Conservation (phyloP, 2,113 vertebrate species). For the Murina feae region DNA sequence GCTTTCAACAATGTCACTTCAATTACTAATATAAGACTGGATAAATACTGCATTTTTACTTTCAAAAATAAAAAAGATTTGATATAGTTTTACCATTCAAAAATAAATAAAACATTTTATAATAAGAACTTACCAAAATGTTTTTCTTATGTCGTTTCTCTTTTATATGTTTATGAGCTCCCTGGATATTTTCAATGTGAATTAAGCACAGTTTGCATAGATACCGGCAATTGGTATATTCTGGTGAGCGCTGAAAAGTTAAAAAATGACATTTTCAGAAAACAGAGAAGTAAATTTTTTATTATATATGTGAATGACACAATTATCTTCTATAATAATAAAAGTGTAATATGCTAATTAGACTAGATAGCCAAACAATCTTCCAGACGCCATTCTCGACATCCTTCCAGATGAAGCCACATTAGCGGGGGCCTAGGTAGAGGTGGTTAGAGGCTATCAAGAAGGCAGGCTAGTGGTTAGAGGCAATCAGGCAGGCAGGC, state of each 20-base stretch:
- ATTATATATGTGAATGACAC: neutral
- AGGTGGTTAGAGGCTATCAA: too few species aligned
- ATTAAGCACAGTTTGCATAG: slow-evolving; percentile 98
- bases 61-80: slow-evolving; percentile 12
- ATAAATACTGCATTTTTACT: neutral
- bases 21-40: neutral
- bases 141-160: slow-evolving; percentile 99
- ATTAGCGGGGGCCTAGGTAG: too few species aligned
- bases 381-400: too few species aligned
- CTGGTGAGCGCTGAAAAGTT: slow-evolving; percentile 89
- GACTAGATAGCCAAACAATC: too few species aligned
- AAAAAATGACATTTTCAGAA: slow-evolving; percentile 44
- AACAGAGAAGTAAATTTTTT: neutral
- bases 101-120: neutral
- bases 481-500: too few species aligned
- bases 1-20: neutral
- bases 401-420: too few species aligned
- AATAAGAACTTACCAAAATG: slow-evolving; percentile 88
- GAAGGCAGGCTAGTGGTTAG: too few species aligned
- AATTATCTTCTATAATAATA: too few species aligned
- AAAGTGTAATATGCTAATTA: too few species aligned
- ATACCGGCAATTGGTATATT: slow-evolving; percentile 97
- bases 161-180: slow-evolving; percentile 99
- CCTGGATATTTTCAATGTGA: slow-evolving; percentile 98
- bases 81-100: slow-evolving; percentile 6